Evolutionary conservation across 1,140 invertebrate genomes (phyloP).

Genomic region (Streblospio benedicti): DNA sequence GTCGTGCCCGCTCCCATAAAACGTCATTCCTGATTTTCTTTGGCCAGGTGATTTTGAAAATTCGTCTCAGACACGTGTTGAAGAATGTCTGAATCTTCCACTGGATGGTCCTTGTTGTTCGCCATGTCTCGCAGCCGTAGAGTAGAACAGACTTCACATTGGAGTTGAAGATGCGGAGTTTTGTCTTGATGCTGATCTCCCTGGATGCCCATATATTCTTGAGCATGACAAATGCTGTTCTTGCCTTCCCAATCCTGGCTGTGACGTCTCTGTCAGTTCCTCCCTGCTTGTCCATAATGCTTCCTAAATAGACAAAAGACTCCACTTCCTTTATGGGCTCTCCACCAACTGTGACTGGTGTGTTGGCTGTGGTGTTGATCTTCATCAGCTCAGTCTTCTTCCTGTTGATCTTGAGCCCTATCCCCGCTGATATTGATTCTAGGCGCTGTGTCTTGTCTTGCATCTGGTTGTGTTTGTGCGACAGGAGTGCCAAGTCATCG

Average conservation of each 20-base stretch:
- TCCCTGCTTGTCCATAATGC: too few relatives aligned
- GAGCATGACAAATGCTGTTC: background rate
- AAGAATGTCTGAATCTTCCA: too few relatives aligned
- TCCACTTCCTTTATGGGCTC: background rate
- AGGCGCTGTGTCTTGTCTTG: background rate
- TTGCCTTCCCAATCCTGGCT: background rate
- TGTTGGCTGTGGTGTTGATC: background rate
- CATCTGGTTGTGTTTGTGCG: background rate
- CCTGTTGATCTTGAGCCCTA: background rate
- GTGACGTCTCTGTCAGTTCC: too few relatives aligned
- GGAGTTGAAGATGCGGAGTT: background rate
- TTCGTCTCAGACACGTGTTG: too few relatives aligned
- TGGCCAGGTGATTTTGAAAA: too few relatives aligned
- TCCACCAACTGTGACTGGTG: background rate
- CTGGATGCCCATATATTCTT: conserved; percentile 2
- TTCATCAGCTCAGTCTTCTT: background rate
- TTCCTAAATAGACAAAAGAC: background rate
- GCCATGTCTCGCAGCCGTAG: background rate
- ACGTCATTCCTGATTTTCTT: too few relatives aligned
- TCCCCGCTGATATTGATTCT: background rate
- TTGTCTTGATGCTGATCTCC: conserved; percentile 1
- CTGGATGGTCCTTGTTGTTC: too few relatives aligned
- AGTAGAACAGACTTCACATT: conserved; percentile 1
- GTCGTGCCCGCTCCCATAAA: too few relatives aligned
- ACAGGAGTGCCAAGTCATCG: conserved; percentile 18